Evolutionary conservation across 2,888 invertebrate species (phyloP).

Genomic region (Drosophila testacea): DNA sequence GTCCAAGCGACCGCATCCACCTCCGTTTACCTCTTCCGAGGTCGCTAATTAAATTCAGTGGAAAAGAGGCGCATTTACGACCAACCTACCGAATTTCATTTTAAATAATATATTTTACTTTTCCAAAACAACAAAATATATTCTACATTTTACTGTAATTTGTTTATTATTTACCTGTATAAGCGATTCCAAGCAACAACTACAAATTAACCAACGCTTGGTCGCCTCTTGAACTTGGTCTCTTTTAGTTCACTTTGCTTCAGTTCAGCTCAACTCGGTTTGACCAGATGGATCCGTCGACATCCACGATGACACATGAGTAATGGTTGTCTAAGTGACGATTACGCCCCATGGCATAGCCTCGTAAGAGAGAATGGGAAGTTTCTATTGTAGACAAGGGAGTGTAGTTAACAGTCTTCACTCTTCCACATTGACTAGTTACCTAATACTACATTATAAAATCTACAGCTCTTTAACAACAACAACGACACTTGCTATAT

Average conservation of each 20-base stretch:
- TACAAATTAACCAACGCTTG: conserved; percentile 32
- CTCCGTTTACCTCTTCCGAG: conserved; percentile 72
- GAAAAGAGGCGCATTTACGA: conserved; percentile 75
- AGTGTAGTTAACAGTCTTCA: background rate
- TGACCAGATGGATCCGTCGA: conserved; percentile 65
- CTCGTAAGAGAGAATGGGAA: conserved; percentile 5
- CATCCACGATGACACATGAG: conserved; percentile 62
- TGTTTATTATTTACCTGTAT: conserved; percentile 47
- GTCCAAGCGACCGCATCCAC: conserved; percentile 81
- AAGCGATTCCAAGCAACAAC: conserved; percentile 16
- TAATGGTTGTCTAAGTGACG: conserved; percentile 71
- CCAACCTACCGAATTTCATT: conserved; percentile 26
- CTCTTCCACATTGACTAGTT: background rate
- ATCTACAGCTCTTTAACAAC: background rate
- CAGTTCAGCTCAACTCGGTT: background rate
- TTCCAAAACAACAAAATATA: background rate
- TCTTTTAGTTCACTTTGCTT: background rate
- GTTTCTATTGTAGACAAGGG: background rate
- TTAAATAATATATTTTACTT: conserved; percentile 26
- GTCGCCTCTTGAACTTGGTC: conserved; percentile 25
- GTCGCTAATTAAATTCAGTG: conserved; percentile 80
- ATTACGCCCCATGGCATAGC: conserved; percentile 45
- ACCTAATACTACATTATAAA: background rate
- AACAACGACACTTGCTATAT: too few relatives aligned
- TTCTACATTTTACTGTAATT: conserved; percentile 37